phyloP scores from a whole-genome alignment of 2,113 vertebrate species.

The Indri indri region DNA sequence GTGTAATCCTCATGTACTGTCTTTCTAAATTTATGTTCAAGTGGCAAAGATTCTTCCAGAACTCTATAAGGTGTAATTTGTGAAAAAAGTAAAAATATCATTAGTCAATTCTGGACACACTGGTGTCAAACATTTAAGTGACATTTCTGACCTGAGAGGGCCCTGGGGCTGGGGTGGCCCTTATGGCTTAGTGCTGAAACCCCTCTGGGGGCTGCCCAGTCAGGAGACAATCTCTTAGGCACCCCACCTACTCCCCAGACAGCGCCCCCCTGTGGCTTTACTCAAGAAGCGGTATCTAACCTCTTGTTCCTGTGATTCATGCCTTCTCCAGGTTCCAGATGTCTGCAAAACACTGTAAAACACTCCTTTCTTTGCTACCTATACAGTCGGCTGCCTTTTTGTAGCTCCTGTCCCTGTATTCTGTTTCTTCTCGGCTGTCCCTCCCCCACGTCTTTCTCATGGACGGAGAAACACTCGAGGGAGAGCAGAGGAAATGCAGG shows the following conservation, averaged over 20 bases:
- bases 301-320: background rate
- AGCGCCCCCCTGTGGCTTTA: rapidly evolving
- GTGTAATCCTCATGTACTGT: background rate
- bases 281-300: background rate
- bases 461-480: rapidly evolving
- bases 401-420: too few relatives aligned
- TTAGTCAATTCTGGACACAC: background rate
- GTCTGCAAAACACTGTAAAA: background rate
- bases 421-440: rapidly evolving
- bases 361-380: background rate
- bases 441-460: background rate
- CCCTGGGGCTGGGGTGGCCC: too few relatives aligned
- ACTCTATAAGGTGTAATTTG: background rate
- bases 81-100: background rate
- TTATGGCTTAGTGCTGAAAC: background rate
- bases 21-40: background rate
- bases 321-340: background rate
- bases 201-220: background rate
- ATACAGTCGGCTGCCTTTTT: rapidly evolving
- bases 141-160: background rate
- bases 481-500: rapidly evolving
- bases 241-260: rapidly evolving
- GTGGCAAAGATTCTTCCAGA: background rate
- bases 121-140: background rate
- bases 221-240: background rate